These are phyloP conservation scores for Ammodramus savannarum DNA, from an alignment of 2,113 vertebrate genomes.

Conservation along the genomic window DNA sequence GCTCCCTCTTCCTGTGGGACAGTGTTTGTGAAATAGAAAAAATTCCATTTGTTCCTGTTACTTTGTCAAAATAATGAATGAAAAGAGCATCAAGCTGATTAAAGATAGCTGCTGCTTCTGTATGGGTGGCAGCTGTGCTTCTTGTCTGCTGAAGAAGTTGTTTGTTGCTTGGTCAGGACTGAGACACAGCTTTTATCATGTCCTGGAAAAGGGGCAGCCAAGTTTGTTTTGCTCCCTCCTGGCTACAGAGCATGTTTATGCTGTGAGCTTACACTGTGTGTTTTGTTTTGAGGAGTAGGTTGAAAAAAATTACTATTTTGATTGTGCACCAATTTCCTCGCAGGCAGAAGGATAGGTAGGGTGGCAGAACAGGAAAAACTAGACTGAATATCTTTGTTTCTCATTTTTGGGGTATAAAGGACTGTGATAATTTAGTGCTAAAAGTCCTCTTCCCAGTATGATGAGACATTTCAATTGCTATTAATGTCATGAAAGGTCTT, in stretches of 20 bases:
- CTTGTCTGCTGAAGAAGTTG: not conserved
- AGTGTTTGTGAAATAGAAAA: not conserved
- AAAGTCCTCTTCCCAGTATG: not conserved
- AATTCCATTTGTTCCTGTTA: not conserved
- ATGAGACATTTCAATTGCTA: not conserved
- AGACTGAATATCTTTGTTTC: not conserved
- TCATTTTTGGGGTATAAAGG: not conserved
- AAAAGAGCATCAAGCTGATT: not conserved
- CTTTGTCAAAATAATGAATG: not conserved
- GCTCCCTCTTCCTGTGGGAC: not conserved
- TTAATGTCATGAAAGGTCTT: not conserved
- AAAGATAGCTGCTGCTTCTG: not conserved
- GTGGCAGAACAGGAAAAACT: not conserved
- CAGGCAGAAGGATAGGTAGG: not conserved
- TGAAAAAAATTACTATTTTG: not conserved
- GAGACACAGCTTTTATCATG: not conserved
- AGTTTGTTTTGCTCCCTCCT: not conserved
- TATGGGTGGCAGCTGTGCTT: not conserved
- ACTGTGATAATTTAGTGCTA: not conserved
- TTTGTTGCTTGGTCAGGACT: not conserved
- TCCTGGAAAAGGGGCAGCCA: not conserved
- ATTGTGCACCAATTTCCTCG: not conserved
- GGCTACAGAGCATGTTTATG: not conserved
- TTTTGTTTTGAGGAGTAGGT: not conserved
- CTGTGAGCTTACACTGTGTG: not conserved